Conservation (phyloP, 2,888 invertebrate species). For the Tanypteryx hageni region DNA sequence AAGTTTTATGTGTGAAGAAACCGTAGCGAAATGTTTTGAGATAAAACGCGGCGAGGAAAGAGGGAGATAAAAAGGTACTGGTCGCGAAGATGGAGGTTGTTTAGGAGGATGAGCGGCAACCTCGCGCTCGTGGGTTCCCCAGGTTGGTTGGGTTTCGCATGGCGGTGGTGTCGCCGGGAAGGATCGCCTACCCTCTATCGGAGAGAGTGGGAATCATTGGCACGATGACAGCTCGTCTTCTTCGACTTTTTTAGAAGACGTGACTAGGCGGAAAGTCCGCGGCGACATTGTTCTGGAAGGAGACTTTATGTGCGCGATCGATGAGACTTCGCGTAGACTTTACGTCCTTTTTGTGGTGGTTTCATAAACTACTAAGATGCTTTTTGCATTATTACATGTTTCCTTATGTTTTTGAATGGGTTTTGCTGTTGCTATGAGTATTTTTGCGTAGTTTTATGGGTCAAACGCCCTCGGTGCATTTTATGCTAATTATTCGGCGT, state of each 20-base stretch:
- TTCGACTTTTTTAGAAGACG: slow-evolving; percentile 45
- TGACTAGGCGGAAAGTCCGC: background rate
- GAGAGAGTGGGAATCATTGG: slow-evolving; percentile 55
- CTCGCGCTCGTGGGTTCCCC: slow-evolving; percentile 23
- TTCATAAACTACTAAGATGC: background rate
- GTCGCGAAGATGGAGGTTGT: too few relatives aligned
- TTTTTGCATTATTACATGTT: background rate
- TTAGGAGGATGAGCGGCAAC: background rate
- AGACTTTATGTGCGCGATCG: background rate
- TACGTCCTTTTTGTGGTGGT: background rate
- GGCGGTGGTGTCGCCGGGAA: slow-evolving; percentile 51
- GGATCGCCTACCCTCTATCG: slow-evolving; percentile 61
- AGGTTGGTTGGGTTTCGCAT: slow-evolving; percentile 34
- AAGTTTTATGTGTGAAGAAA: too few relatives aligned
- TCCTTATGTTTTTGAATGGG: background rate
- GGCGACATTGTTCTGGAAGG: background rate
- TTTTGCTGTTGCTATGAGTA: background rate
- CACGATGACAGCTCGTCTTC: slow-evolving; percentile 57
- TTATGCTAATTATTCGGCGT: too few relatives aligned
- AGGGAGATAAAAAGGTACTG: background rate
- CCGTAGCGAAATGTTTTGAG: too few relatives aligned
- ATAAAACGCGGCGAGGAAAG: too few relatives aligned
- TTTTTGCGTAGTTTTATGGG: background rate
- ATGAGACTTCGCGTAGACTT: background rate
- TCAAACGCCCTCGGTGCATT: too few relatives aligned